Conservation (phyloP, 2,797 vertebrate species). For the Mus spretus region DNA sequence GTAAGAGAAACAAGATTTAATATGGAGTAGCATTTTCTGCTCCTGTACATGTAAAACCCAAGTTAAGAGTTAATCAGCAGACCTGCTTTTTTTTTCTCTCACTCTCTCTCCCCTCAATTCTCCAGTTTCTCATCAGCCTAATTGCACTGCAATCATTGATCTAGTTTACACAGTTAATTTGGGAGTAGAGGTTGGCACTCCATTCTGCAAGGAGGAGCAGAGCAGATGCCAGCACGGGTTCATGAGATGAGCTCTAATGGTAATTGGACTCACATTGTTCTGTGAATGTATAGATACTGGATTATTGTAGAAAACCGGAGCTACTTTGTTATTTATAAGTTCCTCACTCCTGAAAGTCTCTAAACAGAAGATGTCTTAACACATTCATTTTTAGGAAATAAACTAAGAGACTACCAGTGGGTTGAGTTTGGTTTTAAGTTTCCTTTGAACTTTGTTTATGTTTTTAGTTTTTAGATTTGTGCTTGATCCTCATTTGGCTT, state of each 20-base stretch:
- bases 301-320: neutral
- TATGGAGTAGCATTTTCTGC: constrained; percentile 21
- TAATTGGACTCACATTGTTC: neutral
- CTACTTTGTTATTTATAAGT: neutral
- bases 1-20: constrained; percentile 54
- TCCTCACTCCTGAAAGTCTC: neutral
- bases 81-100: neutral
- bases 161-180: constrained; percentile 48
- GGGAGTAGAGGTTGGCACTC: constrained; percentile 26
- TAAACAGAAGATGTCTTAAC: neutral
- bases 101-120: neutral
- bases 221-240: constrained; percentile 79
- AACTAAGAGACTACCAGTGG: neutral
- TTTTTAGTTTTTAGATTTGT: neutral
- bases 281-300: neutral
- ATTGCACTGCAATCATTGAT: constrained; percentile 69
- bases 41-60: constrained; percentile 58
- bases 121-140: constrained; percentile 73
- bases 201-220: constrained; percentile 48
- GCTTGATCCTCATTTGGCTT: neutral
- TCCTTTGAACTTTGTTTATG: neutral
- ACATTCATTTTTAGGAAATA: constrained; percentile 25
- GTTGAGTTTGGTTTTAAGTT: neutral
- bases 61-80: constrained; percentile 65
- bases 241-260: neutral